A percentile compares a stretch with the other conserved stretches of the same genome.
Evolutionary conservation across 2,113 vertebrate genomes (phyloP).

Genomic region (Rhinichthys klamathensis): DNA sequence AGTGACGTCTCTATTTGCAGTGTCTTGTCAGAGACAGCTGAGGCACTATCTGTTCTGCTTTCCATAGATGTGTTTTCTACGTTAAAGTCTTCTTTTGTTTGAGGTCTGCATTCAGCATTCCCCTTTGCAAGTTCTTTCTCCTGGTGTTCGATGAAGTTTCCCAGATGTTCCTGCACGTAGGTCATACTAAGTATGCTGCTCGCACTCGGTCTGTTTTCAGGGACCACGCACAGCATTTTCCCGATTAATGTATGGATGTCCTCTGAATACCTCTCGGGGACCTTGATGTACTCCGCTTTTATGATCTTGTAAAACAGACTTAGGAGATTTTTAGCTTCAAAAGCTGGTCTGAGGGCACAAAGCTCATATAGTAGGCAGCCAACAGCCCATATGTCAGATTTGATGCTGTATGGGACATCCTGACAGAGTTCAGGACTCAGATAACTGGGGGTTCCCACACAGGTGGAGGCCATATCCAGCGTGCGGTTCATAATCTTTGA

Average conservation of each 20-base stretch:
- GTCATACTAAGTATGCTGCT: conserved; percentile 63
- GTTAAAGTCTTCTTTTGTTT: conserved; percentile 5
- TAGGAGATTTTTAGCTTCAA: conserved; percentile 74
- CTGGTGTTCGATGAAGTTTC: conserved; percentile 57
- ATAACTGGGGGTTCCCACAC: conserved; percentile 81
- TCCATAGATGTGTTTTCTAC: background rate
- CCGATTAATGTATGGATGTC: conserved; percentile 67
- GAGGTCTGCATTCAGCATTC: conserved; percentile 18
- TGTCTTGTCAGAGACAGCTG: conserved; percentile 17
- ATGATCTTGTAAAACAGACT: conserved; percentile 79
- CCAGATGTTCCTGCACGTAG: conserved; percentile 70
- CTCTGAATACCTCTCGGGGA: conserved; percentile 67
- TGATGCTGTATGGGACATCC: conserved; percentile 80
- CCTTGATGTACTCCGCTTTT: conserved; percentile 67
- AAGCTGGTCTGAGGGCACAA: conserved; percentile 76
- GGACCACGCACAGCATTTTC: conserved; percentile 69
- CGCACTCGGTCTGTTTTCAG: conserved; percentile 73
- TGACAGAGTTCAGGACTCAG: conserved; percentile 82
- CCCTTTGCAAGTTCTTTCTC: conserved; percentile 57
- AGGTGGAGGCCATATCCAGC: conserved; percentile 79
- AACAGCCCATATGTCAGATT: conserved; percentile 82
- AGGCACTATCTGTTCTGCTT: conserved; percentile 5
- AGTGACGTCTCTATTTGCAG: conserved; percentile 28
- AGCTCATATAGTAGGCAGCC: conserved; percentile 81
- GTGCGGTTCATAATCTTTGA: conserved; percentile 78